Evolutionary conservation across 2,888 invertebrate genomes (phyloP).

Genomic region (Trimorus sp.): DNA sequence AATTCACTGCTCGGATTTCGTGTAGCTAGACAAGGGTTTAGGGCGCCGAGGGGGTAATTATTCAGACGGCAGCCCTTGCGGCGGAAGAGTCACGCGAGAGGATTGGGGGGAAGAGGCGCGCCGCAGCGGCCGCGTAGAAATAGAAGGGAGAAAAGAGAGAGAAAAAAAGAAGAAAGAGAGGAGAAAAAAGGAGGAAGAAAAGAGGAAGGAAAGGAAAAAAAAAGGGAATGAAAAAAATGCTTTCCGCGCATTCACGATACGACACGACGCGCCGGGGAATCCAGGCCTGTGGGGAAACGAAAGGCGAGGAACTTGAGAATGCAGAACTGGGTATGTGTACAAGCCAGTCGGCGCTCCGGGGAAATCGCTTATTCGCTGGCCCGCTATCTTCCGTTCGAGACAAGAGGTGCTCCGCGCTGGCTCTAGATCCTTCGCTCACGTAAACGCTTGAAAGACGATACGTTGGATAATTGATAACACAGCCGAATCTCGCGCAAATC

Average conservation of each 20-base stretch:
- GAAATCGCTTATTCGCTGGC: conserved; percentile 55
- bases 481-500: conserved; percentile 36
- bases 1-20: conserved; percentile 79
- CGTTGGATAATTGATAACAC: conserved; percentile 45
- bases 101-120: conserved; percentile 61
- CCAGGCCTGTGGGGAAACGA: conserved; percentile 45
- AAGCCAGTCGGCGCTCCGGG: conserved; percentile 31
- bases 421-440: conserved; percentile 44
- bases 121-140: conserved; percentile 62
- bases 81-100: conserved; percentile 75
- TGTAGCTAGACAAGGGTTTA: conserved; percentile 75
- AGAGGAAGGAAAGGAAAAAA: conserved; percentile 66
- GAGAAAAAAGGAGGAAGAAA: too few species aligned
- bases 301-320: conserved; percentile 28
- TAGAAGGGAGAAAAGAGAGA: conserved; percentile 68
- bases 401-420: conserved; percentile 53
- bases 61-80: conserved; percentile 79
- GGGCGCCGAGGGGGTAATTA: conserved; percentile 79
- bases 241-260: conserved; percentile 14
- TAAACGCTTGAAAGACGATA: conserved; percentile 33
- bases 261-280: conserved; percentile 30
- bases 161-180: too few species aligned
- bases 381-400: conserved; percentile 55
- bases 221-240: too few species aligned
- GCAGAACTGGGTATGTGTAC: conserved; percentile 46